phyloP scores from a whole-genome alignment of 2,888 invertebrate genomes.

The Xanthorhoe designata region DNA sequence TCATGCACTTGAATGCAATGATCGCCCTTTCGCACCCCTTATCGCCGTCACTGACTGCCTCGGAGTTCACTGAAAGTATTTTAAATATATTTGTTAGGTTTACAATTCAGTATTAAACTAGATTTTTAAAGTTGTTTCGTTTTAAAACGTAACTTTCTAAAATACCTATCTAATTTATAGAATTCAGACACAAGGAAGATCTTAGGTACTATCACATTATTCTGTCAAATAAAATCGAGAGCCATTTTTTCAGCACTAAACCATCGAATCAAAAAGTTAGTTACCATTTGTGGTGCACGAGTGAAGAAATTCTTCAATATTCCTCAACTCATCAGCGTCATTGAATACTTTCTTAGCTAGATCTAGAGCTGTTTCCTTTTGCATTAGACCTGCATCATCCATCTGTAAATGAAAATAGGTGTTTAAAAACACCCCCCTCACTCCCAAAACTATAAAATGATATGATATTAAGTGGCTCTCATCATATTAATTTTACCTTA shows the following conservation, averaged over 20 bases:
- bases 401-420: slow-evolving; percentile 55
- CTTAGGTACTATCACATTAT: too few relatives aligned
- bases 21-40: slow-evolving; percentile 76
- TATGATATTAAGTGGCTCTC: too few relatives aligned
- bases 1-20: slow-evolving; percentile 70
- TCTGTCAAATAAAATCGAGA: too few relatives aligned
- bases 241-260: background rate
- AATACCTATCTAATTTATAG: too few relatives aligned
- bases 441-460: too few relatives aligned
- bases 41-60: slow-evolving; percentile 66
- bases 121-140: too few relatives aligned
- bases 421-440: too few relatives aligned
- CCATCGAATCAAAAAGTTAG: background rate
- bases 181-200: too few relatives aligned
- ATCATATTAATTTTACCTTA: too few relatives aligned
- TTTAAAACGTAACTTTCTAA: too few relatives aligned
- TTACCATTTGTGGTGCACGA: slow-evolving; percentile 68
- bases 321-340: slow-evolving; percentile 67
- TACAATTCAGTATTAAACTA: too few relatives aligned
- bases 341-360: slow-evolving; percentile 65
- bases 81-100: background rate
- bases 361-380: slow-evolving; percentile 67
- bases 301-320: slow-evolving; percentile 66
- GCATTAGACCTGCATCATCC: slow-evolving; percentile 66
- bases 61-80: slow-evolving; percentile 65